Evolutionary conservation across 2,113 vertebrate genomes (phyloP), one percentile per base, ranked within the genome.

Genomic region (Tychaedon coryphoeus): DNA sequence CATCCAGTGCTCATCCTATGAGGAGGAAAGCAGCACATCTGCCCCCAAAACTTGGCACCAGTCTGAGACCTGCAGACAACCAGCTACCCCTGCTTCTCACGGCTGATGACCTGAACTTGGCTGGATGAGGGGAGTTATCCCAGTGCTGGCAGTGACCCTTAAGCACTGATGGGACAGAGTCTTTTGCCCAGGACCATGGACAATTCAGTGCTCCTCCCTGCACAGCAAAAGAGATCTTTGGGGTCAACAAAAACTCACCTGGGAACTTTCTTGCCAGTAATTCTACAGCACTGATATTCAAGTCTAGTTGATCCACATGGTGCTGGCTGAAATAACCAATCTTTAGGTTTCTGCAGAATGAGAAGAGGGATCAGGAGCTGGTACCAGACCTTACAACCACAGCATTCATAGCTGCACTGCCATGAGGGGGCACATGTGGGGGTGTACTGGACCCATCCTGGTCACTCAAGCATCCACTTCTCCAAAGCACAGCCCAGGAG

Each of bases 301-400:
- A 97, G 97, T 99, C 99, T 94, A 99, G 97, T 95, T 99, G 99
- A 94, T 99, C 99, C 82, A 99, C 99, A 0, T 99, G 99, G 90
- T 99, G 99, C 97, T 99, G 99, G 90, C 99, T 99, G 96, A 99
- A 99, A 95, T 99, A 99, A 48, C 99, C 99, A 0, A 99, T 99
- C 98, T 99, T 99, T 64, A 99, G 94, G 95, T 99, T 99, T 97
- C 99, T 99, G 97, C 40, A 85, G 90, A 83, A 72, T 5, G 22
- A 95, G 29, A 60, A 53, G 18, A 38, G 17, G 26, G 33, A 33
- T 0, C 3, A 8, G 28, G 51, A 66, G 38, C 26, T 79, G 28
- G 57, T 58, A 58, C 19, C 36, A 57, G 28, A 45, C 54, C 45
- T 54, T 9, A 29, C 16, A 61, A 34, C 25, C 20, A 51, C 1